Evolutionary conservation across 2,888 invertebrate species (phyloP).

Genomic region (Drosophila affinis): DNA sequence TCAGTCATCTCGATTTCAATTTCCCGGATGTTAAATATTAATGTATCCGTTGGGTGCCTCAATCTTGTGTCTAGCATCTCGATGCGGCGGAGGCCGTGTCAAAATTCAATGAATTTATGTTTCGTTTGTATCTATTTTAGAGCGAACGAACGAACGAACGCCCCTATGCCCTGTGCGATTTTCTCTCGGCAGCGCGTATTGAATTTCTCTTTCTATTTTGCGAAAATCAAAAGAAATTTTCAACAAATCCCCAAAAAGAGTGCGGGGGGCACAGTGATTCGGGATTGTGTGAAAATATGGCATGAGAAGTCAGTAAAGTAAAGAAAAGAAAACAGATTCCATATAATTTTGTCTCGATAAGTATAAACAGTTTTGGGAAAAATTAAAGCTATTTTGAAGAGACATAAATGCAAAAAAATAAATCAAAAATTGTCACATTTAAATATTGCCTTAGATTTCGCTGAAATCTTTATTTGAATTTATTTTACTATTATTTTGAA

Average conservation of each 20-base stretch:
- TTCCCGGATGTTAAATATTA: conserved; percentile 77
- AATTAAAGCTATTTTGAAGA: too few relatives aligned
- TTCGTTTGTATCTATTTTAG: conserved; percentile 47
- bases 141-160: conserved; percentile 6
- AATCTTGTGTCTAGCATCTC: conserved; percentile 33
- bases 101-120: conserved; percentile 76
- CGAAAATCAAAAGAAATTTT: conserved; percentile 25
- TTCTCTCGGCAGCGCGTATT: conserved; percentile 41
- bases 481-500: too few relatives aligned
- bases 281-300: background rate
- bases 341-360: too few relatives aligned
- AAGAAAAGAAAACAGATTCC: too few relatives aligned
- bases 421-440: too few relatives aligned
- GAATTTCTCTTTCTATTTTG: conserved; percentile 48
- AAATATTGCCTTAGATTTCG: too few relatives aligned
- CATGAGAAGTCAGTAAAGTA: too few relatives aligned
- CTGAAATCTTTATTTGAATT: too few relatives aligned
- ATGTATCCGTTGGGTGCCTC: conserved; percentile 49
- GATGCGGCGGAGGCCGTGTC: conserved; percentile 55
- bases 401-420: too few relatives aligned
- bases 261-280: conserved; percentile 19
- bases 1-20: conserved; percentile 68
- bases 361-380: too few relatives aligned
- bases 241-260: conserved; percentile 1
- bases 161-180: conserved; percentile 62